These are phyloP conservation scores for Proterorhinus semilunaris DNA, from an alignment of 2,113 vertebrate genomes.

Conservation along the genomic window DNA sequence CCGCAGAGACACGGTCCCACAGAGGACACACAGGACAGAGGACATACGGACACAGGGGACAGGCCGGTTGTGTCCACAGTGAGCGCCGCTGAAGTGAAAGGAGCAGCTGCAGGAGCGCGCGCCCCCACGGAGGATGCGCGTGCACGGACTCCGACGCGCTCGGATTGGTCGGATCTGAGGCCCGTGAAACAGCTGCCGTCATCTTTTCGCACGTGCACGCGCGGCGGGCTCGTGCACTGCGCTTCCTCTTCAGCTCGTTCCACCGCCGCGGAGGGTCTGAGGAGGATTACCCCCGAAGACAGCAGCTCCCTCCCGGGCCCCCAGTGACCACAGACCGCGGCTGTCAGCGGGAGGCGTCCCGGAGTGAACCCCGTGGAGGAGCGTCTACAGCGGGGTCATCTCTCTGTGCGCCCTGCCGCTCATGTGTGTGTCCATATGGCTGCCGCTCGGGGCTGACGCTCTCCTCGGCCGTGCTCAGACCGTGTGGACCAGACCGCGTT, in stretches of 20 bases:
- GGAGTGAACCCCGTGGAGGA: background rate
- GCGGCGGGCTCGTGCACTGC: conserved; percentile 30
- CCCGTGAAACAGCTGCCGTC: conserved; percentile 50
- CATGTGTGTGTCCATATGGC: conserved; percentile 42
- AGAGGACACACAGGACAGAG: too few species aligned
- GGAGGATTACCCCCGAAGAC: too few species aligned
- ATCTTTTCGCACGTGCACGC: conserved; percentile 44
- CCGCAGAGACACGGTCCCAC: too few species aligned
- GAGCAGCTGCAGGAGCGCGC: background rate
- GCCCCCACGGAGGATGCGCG: background rate
- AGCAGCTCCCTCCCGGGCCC: background rate
- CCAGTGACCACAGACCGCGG: background rate
- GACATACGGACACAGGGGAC: too few species aligned
- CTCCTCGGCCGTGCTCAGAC: background rate
- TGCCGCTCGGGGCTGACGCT: conserved; percentile 45
- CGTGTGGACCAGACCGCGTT: background rate
- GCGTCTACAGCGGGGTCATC: background rate
- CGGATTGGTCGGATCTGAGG: conserved; percentile 47
- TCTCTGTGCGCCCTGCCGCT: background rate
- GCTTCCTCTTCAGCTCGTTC: background rate
- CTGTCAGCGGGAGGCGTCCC: background rate
- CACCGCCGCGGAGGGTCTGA: background rate
- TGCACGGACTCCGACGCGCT: conserved; percentile 13
- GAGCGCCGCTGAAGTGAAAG: background rate
- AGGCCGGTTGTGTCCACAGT: too few species aligned